Evolutionary conservation across 2,113 vertebrate species (phyloP).

Genomic region (Prionailurus bengalensis): DNA sequence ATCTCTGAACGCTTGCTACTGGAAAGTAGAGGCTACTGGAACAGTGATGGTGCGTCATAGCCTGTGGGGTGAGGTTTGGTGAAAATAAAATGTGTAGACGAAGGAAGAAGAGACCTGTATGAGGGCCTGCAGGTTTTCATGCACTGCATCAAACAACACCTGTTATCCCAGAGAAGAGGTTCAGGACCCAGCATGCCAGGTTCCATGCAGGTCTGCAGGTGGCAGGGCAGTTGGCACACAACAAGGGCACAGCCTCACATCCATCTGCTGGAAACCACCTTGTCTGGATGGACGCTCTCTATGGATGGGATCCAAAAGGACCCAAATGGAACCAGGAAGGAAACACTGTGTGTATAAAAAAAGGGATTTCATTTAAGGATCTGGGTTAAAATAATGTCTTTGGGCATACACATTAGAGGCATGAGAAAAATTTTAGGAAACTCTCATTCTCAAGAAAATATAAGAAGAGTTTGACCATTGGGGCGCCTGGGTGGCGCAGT

Average conservation of each 20-base stretch:
- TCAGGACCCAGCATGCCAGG: rapidly evolving
- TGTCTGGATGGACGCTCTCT: not conserved
- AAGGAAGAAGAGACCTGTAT: not conserved
- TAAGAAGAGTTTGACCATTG: not conserved
- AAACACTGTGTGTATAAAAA: not conserved
- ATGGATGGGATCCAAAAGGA: not conserved
- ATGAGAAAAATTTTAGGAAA: not conserved
- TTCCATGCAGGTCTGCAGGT: rapidly evolving
- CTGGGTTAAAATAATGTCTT: not conserved
- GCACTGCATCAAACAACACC: not conserved
- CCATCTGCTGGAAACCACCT: not conserved
- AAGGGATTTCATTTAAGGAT: not conserved
- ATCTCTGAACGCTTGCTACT: not conserved
- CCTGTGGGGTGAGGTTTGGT: not conserved
- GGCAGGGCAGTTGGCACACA: no score
- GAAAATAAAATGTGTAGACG: not conserved
- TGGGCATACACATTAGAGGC: not conserved
- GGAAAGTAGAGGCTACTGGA: not conserved
- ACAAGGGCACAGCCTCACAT: not conserved
- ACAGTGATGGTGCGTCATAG: not conserved
- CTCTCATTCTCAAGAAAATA: not conserved
- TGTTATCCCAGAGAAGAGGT: no score
- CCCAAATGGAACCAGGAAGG: not conserved
- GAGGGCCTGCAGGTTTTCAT: not conserved
- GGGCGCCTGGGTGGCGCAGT: no score